phyloP scores from a whole-genome alignment of 2,797 vertebrate species.

The Labeo calbasu region DNA sequence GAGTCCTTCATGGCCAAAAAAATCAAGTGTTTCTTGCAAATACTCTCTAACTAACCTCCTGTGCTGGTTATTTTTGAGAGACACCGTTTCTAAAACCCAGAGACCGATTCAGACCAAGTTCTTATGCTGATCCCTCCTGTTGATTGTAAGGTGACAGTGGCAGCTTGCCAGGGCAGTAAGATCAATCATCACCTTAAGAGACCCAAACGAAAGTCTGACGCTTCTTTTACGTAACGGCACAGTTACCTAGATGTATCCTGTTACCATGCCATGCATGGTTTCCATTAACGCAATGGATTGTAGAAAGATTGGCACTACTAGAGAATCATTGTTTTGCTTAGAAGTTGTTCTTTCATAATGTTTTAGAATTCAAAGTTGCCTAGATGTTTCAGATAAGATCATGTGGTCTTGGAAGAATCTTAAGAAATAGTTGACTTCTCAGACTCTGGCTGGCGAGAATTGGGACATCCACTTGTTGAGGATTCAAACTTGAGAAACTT shows the following conservation, averaged over 20 bases:
- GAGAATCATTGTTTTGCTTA: neutral
- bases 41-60: neutral
- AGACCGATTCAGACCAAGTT: neutral
- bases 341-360: too few species aligned
- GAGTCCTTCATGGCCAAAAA: slow-evolving; percentile 55
- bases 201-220: slow-evolving; percentile 25
- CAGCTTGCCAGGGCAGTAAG: slow-evolving; percentile 4
- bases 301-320: neutral
- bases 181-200: slow-evolving; percentile 4
- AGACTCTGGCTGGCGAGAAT: neutral
- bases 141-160: neutral
- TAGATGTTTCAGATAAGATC: neutral
- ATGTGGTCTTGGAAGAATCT: slow-evolving; percentile 11
- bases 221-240: neutral
- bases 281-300: neutral
- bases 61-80: neutral
- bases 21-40: neutral
- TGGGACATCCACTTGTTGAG: neutral
- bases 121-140: neutral
- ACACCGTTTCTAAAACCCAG: neutral
- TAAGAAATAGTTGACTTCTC: neutral
- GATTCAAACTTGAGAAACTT: neutral
- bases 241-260: neutral
- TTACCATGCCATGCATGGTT: neutral
- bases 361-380: neutral